Conservation (phyloP, 2,113 vertebrate species). For the Haemorhous mexicanus region DNA sequence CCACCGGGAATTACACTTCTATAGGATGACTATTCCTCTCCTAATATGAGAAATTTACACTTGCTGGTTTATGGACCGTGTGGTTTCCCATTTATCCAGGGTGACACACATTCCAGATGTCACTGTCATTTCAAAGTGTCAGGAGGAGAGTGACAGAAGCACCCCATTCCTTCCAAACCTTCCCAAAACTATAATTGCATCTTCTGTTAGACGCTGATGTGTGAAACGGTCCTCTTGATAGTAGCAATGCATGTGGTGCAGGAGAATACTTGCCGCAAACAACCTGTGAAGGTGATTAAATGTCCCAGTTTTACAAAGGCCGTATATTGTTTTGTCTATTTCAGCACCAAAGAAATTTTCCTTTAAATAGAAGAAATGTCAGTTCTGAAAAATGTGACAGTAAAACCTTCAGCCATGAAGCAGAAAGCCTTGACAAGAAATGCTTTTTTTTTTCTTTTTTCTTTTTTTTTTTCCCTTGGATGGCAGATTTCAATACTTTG, state of each 20-base stretch:
- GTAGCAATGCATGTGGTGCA: neutral
- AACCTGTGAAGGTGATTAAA: neutral
- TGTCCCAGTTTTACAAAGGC: neutral
- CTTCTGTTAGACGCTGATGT: neutral
- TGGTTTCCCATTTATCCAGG: neutral
- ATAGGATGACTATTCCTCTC: neutral
- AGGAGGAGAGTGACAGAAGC: neutral
- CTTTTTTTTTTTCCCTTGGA: too few relatives aligned
- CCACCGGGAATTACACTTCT: neutral
- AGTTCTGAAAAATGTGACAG: neutral
- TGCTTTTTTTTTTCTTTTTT: fast-evolving
- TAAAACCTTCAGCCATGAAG: neutral
- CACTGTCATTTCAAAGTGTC: neutral
- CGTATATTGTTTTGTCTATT: neutral
- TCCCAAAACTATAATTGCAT: neutral
- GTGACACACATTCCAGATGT: neutral
- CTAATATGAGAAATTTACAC: neutral
- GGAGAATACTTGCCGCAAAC: neutral
- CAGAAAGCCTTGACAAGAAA: neutral
- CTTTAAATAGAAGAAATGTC: neutral
- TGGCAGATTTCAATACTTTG: neutral
- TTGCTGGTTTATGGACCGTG: neutral
- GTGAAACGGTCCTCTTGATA: neutral
- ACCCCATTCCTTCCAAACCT: neutral
- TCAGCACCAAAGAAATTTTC: neutral